Evolutionary conservation across 2,888 invertebrate genomes (phyloP).

Genomic region (Troides aeacus): DNA sequence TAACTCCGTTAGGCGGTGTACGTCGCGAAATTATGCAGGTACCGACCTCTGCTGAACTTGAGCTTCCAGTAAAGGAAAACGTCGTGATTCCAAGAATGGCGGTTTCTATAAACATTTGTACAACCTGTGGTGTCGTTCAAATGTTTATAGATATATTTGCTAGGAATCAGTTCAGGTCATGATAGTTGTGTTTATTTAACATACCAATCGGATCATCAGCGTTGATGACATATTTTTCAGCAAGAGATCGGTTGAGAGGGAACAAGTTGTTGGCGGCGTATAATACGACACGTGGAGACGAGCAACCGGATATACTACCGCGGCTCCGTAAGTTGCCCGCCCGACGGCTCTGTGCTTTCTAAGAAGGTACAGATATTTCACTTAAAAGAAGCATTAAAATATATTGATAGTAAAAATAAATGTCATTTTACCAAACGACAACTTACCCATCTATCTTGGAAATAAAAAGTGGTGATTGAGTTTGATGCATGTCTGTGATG

Average conservation of each 20-base stretch:
- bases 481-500: constrained; percentile 76
- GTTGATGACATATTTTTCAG: constrained; percentile 88
- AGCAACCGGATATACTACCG: constrained; percentile 69
- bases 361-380: constrained; percentile 1
- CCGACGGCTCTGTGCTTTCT: constrained; percentile 76
- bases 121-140: background rate
- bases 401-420: constrained; percentile 16
- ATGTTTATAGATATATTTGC: background rate
- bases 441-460: constrained; percentile 86
- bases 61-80: too few species aligned
- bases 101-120: too few species aligned
- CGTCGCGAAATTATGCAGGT: too few species aligned
- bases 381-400: background rate
- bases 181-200: background rate
- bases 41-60: too few species aligned
- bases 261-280: constrained; percentile 88
- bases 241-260: constrained; percentile 88
- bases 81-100: too few species aligned
- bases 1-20: too few species aligned
- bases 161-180: background rate
- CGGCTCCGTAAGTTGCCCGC: constrained; percentile 71
- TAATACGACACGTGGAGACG: constrained; percentile 82
- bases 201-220: constrained; percentile 70
- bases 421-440: background rate
- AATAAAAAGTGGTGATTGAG: constrained; percentile 89